Percentiles rank a stretch among this genome's conserved stretches.
Conservation (phyloP, 2,113 vertebrate genomes). For the Athene cunicularia region DNA sequence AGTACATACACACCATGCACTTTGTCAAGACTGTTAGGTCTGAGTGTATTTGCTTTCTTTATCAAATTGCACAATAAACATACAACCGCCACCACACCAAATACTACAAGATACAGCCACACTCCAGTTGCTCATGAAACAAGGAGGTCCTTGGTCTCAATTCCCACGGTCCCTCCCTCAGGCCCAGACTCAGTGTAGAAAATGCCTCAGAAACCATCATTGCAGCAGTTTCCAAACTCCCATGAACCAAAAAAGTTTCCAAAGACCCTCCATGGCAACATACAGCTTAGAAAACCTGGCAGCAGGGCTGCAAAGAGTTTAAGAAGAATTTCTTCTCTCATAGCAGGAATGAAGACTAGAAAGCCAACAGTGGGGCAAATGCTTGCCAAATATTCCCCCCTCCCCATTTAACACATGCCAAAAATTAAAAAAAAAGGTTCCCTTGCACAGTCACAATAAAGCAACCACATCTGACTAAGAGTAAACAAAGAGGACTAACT, state of each 20-base stretch:
- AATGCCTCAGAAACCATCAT: accelerated
- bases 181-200: background rate
- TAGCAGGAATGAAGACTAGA: background rate
- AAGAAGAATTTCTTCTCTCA: background rate
- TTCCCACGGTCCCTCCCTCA: background rate
- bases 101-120: background rate
- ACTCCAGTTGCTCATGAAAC: background rate
- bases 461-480: background rate
- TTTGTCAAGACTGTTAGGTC: background rate
- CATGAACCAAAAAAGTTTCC: accelerated
- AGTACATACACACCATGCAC: background rate
- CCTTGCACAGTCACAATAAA: background rate
- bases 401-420: background rate
- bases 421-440: background rate
- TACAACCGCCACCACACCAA: background rate
- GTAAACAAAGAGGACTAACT: constrained; percentile 21
- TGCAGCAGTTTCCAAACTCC: background rate
- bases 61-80: background rate
- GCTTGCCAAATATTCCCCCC: background rate
- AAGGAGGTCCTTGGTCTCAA: background rate
- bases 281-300: background rate
- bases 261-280: accelerated
- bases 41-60: background rate
- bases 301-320: background rate
- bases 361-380: background rate